phyloP scores from a whole-genome alignment of 2,888 invertebrate species.

The Didymodactylos carnosus region DNA sequence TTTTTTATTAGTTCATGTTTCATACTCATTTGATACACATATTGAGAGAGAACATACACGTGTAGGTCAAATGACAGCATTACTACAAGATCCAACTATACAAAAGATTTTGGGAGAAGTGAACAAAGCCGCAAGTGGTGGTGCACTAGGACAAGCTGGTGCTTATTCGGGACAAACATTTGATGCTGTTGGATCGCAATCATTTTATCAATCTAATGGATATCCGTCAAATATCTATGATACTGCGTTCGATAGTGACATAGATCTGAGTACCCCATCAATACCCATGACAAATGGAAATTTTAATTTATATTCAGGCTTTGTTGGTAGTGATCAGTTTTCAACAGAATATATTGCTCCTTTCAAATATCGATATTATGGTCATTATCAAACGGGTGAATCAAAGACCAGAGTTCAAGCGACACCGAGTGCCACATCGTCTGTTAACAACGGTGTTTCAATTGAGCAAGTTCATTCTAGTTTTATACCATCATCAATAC shows the following conservation, averaged over 20 bases:
- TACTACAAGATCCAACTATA: background rate
- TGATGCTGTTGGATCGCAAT: background rate
- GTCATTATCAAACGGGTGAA: background rate
- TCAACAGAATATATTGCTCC: background rate
- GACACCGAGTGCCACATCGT: background rate
- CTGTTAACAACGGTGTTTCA: background rate
- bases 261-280: background rate
- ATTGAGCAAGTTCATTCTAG: background rate
- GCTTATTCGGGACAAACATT: background rate
- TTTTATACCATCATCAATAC: background rate
- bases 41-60: too few relatives aligned
- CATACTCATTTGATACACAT: too few relatives aligned
- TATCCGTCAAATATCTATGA: background rate
- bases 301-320: background rate
- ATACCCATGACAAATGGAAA: background rate
- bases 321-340: background rate
- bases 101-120: background rate
- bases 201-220: too few relatives aligned
- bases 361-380: background rate
- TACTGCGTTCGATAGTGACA: background rate
- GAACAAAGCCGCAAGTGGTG: background rate
- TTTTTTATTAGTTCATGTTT: too few relatives aligned
- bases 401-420: background rate
- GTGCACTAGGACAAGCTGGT: background rate
- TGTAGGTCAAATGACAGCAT: too few relatives aligned